Conservation (phyloP, 2,797 vertebrate species). For the Microchirus variegatus region DNA sequence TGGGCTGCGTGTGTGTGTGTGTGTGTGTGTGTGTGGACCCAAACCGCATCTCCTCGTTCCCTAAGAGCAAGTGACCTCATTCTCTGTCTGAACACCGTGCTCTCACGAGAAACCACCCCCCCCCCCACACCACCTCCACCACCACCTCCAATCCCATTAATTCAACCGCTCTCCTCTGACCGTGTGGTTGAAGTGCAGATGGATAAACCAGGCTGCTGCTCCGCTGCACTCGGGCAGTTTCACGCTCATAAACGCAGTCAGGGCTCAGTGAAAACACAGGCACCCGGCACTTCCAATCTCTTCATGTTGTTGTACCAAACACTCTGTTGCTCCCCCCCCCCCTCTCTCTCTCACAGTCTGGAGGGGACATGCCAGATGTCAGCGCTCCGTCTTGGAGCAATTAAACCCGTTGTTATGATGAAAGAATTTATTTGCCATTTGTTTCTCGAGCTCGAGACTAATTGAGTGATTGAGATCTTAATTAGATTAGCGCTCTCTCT, state of each 20-base stretch:
- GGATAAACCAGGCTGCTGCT: conserved; percentile 68
- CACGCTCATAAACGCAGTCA: conserved; percentile 74
- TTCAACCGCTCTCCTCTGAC: conserved; percentile 52
- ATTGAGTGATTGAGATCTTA: conserved; percentile 80
- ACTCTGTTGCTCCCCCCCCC: conserved; percentile 15
- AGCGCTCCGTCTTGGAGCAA: conserved; percentile 69
- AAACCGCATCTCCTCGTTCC: conserved; percentile 37
- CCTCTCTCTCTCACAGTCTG: conserved; percentile 33
- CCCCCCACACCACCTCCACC: too few species aligned
- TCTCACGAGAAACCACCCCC: conserved; percentile 26
- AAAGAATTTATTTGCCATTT: conserved; percentile 77
- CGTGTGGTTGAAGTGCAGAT: conserved; percentile 60
- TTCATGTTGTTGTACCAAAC: conserved; percentile 45
- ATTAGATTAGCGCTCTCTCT: conserved; percentile 68
- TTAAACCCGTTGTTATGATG: conserved; percentile 75
- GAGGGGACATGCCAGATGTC: conserved; percentile 76
- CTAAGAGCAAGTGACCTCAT: conserved; percentile 47
- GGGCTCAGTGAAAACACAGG: conserved; percentile 68
- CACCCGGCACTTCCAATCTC: conserved; percentile 62
- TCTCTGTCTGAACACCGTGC: conserved; percentile 28
- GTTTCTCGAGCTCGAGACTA: conserved; percentile 71
- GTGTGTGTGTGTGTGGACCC: conserved; percentile 28
- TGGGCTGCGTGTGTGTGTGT: conserved; percentile 12
- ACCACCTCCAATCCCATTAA: conserved; percentile 50
- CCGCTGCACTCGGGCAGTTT: conserved; percentile 61